Evolutionary conservation across 2,797 vertebrate genomes (phyloP), one percentile per base, ranked within the genome.

Genomic region (Pseudochirops cupreus): DNA sequence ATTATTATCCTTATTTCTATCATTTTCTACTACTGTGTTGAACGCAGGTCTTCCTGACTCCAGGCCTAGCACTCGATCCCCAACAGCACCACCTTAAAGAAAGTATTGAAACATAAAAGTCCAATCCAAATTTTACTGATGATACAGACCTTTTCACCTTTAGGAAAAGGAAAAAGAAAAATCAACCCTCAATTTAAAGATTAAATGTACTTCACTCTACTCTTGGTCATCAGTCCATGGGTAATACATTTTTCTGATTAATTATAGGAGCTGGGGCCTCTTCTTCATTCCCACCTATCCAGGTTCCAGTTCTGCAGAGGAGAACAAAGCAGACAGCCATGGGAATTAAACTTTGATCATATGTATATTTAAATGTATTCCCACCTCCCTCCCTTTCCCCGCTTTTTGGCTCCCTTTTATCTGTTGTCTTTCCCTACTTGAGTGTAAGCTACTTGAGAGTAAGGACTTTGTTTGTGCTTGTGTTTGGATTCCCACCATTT

Each of bases 341-440:
- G 90, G 10, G 28, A 33, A 13, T 91, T 21, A 62, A 56, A 52
- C 91, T 59, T 31, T n/a, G 57, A 53, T 53, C 53, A 39, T 12
- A 89, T 56, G 92, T 93, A 89, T 91, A 12, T 90, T 96, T 94
- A 94, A 94, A 55, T 87, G 4, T 87, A 33, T 54, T 24, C 67
- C 90, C n/a, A 46, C 33, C 46, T 2, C 92, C 59, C 54, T 14
- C 54, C 13, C 55, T 13, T 11, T 56, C 57, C 13, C 33, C 18
- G 14, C 62, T 56, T 52, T 55, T 96, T 53, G 56, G 95, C 28
- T 59, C 94, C 4, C 94, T 94, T 92, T 50, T 95, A 52, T 1
- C n/a, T 82, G 67, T 46, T 82, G 18, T 82, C 18, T 82, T 82
- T 39, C 21, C 18, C 21, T 82, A 24, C 67, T 4, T 10, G 33